Percentiles rank a stretch among this genome's conserved stretches.
These are phyloP conservation scores for Troides helena DNA, from an alignment of 2,888 invertebrate genomes.

Conservation along the genomic window DNA sequence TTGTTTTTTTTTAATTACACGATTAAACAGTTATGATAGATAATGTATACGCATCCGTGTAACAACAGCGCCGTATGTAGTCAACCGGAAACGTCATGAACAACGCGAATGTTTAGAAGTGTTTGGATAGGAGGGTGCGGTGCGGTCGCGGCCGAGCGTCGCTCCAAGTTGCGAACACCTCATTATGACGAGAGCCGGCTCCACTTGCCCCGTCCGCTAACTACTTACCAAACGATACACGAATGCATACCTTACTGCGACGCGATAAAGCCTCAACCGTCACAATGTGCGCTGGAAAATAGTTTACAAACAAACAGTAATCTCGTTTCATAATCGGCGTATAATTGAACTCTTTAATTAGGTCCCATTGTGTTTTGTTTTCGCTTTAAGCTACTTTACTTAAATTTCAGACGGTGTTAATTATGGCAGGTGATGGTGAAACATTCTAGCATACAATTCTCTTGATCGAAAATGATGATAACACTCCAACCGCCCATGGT, in stretches of 20 bases:
- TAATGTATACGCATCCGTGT: no score
- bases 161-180: slow-evolving; percentile 21
- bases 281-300: background rate
- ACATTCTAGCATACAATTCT: no score
- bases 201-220: slow-evolving; percentile 7
- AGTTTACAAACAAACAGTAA: slow-evolving; percentile 9
- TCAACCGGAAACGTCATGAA: slow-evolving; percentile 13
- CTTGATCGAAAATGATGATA: no score
- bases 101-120: slow-evolving; percentile 19
- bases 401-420: no score
- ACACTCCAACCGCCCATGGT: no score
- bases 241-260: slow-evolving; percentile 8
- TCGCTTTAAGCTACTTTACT: no score
- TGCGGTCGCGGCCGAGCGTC: background rate
- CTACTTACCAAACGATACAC: background rate
- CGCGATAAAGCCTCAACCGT: background rate
- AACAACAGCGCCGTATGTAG: background rate
- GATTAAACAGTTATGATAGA: no score
- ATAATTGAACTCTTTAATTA: no score
- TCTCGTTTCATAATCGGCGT: background rate
- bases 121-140: slow-evolving; percentile 26
- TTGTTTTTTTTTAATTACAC: no score
- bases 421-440: no score
- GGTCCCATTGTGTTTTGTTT: no score
- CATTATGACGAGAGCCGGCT: slow-evolving; percentile 19